Evolutionary conservation across 2,888 invertebrate species (phyloP).

Genomic region (Apotomis betuletana): DNA sequence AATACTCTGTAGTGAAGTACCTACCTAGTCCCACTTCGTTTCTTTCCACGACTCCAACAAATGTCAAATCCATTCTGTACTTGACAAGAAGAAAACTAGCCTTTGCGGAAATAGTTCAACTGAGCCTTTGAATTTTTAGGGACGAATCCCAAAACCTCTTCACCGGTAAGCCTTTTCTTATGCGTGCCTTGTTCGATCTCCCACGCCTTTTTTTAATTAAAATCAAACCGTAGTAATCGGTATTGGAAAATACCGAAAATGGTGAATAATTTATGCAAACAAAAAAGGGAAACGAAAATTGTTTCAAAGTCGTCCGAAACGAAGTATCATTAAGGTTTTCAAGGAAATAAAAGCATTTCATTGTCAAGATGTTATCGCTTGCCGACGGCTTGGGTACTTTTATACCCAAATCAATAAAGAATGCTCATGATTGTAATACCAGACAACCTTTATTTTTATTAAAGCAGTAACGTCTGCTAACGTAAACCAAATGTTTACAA

Average conservation of each 20-base stretch:
- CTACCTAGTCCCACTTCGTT: background rate
- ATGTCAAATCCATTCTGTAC: background rate
- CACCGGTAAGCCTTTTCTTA: background rate
- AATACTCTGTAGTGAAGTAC: too few relatives aligned
- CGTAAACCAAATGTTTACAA: too few relatives aligned
- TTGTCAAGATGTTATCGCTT: slow-evolving; percentile 19
- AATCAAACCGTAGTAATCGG: slow-evolving; percentile 11
- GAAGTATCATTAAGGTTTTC: slow-evolving; percentile 15
- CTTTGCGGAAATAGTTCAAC: background rate
- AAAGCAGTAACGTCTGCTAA: too few relatives aligned
- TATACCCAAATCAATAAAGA: slow-evolving; percentile 10
- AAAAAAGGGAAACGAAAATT: slow-evolving; percentile 19
- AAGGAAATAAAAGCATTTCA: slow-evolving; percentile 19
- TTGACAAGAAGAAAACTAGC: background rate
- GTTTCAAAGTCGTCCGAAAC: slow-evolving; percentile 2
- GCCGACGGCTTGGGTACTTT: slow-evolving; percentile 10
- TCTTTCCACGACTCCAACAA: too few relatives aligned
- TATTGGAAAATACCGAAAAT: slow-evolving; percentile 9
- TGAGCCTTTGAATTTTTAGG: background rate
- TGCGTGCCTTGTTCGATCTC: background rate
- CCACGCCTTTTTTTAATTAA: slow-evolving; percentile 7
- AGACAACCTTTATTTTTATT: too few relatives aligned
- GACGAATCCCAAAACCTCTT: background rate
- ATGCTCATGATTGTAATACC: background rate
- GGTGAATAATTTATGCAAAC: slow-evolving; percentile 14